Evolutionary conservation across 2,888 invertebrate genomes (phyloP), one percentile per base, ranked within the genome.

Genomic region (Tenthredo mesomela): DNA sequence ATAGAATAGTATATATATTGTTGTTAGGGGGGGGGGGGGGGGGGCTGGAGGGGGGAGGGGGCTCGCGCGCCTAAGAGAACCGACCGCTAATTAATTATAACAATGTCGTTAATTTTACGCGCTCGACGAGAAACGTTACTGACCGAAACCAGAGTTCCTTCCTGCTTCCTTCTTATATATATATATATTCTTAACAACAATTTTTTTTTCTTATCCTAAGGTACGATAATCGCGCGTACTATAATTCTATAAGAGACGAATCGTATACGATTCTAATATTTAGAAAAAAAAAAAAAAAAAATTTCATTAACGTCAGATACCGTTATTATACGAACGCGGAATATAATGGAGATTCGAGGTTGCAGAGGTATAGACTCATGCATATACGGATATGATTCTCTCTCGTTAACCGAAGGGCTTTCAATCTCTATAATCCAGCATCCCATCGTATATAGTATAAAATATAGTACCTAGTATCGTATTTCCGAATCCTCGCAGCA

Each of bases 41-140:
- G 29, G 29, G 29, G 29, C 1, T 29, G 29, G 2, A 2, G 29
- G 29, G 29, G 29, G 29, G 29, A 2, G 29, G 29, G 29, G 29
- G 29, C 1, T 2, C 2, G 29, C 1, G 29, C 2, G 78, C 82
- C 82, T 70, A 82, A 70, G 75, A 85, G 75, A 85, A 83, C 85
- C 85, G 87, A 88, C 86, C 89, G 88, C 90, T 92, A 92, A 92
- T 92, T 92, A 92, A 92, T 92, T 92, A 92, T 91, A 92, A 92
- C 92, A 92, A 92, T 92, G 92, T 92, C 92, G 91, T 92, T 92
- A 92, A 92, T 91, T 92, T 91, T 90, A 92, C 92, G 92, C 92
- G 91, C 90, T 89, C 90, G 91, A 92, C 90, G 92, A 91, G 92
- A 92, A 92, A 91, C 89, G 90, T 91, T 92, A 92, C 92, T 91